Evolutionary conservation across 2,113 vertebrate species (phyloP).

Genomic region (Pelvicachromis taeniatus): DNA sequence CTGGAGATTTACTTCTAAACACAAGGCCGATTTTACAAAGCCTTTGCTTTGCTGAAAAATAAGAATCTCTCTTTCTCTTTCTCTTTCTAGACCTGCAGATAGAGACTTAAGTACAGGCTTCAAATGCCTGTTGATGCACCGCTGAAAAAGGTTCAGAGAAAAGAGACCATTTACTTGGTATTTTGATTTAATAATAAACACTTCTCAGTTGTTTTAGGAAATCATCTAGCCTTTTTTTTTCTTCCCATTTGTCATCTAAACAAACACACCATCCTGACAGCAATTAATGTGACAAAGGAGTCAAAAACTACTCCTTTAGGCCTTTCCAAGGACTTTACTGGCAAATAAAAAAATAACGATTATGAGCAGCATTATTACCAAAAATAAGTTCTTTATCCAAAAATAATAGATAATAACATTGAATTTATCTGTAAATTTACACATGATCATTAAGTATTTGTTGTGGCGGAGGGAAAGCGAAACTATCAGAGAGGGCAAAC

Average conservation of each 20-base stretch:
- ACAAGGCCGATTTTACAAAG: slow-evolving; percentile 49
- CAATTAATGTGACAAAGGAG: neutral
- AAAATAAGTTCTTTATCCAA: neutral
- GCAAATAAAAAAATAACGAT: neutral
- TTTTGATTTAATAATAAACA: neutral
- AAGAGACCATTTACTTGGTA: neutral
- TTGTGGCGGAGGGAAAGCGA: neutral
- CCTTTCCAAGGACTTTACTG: neutral
- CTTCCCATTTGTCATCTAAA: neutral
- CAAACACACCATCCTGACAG: neutral
- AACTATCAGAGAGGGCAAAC: slow-evolving; percentile 8
- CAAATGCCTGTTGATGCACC: neutral
- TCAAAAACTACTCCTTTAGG: neutral
- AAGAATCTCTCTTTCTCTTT: slow-evolving; percentile 15
- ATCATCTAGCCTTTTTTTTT: neutral
- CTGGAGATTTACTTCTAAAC: slow-evolving; percentile 15
- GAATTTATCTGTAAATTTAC: neutral
- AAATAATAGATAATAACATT: neutral
- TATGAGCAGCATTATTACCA: neutral
- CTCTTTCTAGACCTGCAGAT: slow-evolving; percentile 9
- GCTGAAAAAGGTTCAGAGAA: neutral
- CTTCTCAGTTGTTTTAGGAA: neutral
- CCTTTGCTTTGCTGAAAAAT: slow-evolving; percentile 24
- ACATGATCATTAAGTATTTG: neutral
- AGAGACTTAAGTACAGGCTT: neutral